Evolutionary conservation across 2,888 invertebrate genomes (phyloP).

Genomic region (Coremacera marginata): DNA sequence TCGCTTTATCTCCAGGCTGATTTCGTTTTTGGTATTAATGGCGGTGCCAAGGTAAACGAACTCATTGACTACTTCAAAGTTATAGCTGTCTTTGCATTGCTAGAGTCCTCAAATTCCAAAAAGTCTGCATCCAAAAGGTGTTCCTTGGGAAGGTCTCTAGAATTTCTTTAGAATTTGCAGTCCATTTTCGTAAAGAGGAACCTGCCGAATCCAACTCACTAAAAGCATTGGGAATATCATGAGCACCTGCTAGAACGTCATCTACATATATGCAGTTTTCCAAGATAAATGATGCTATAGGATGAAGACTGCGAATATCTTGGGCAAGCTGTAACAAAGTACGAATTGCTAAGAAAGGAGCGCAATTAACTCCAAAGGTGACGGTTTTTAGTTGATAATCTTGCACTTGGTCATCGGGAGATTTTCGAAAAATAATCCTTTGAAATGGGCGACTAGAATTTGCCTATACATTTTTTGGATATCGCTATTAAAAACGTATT

Average conservation of each 20-base stretch:
- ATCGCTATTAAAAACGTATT: no score
- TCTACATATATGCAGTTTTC: conserved; percentile 14
- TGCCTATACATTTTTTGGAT: no score
- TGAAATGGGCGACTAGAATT: not conserved
- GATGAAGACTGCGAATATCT: no score
- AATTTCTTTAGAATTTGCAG: conserved; percentile 1
- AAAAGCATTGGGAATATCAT: conserved; percentile 7
- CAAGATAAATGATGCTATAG: conserved; percentile 2
- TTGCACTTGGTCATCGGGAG: not conserved
- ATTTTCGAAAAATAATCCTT: not conserved
- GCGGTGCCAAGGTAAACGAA: no score
- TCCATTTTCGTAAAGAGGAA: conserved; percentile 28
- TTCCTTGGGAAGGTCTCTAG: not conserved
- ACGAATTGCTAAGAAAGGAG: no score
- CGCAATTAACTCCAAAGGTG: no score
- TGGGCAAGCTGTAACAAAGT: no score
- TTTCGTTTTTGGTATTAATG: no score
- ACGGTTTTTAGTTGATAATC: no score
- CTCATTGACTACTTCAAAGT: no score
- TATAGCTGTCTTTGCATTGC: no score
- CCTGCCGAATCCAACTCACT: conserved; percentile 11
- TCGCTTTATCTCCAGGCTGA: no score
- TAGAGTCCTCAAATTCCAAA: conserved; percentile 16
- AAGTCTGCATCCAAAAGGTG: conserved; percentile 20
- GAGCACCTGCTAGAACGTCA: conserved; percentile 7